Evolutionary conservation across 2,888 invertebrate genomes (phyloP), one percentile per base, ranked within the genome.

Genomic region (Synergus laeviventris): DNA sequence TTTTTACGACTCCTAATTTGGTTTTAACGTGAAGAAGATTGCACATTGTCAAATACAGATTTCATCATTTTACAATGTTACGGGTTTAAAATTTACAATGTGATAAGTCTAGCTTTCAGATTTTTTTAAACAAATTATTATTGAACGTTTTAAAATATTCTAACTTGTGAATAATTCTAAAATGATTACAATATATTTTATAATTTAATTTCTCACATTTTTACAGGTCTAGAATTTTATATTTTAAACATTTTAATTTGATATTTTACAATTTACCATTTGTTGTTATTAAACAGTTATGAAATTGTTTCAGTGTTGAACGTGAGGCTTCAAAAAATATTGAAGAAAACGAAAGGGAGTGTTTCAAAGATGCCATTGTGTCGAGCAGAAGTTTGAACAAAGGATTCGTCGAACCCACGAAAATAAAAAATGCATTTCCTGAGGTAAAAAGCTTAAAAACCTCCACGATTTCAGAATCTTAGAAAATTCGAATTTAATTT

Each of bases 321-420:
- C 87, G 88, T 62, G 89, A 89, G 81, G 89, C 89, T n/a, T 89
- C 89, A 75, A 90, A 90, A 79, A 90, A 90, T 78, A 90, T 90
- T 78, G 89, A 90, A 77, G 89, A 90, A 79, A 90, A 90, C 59
- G 89, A 90, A 76, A 87, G 88, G 11, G 89, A 89, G 79, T 87
- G 89, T 74, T 90, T 90, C 82, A 89, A 90, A 83, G 89, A 90
- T 81, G 89, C 89, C 31, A 90, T 90, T 76, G 89, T 90, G 8
- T 90, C 89, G 73, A 88, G 89, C 56, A 85, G 89, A 36, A 90
- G 89, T 64, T 87, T 90, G 61, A 90, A 90, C 83, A 89, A 86
- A 80, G 89, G 89, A 21, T 90, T 88, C 76, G 83, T 85, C 74
- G 88, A 89, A 76, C 84, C 87, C 5, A 84, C 85, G 1, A 81